Evolutionary conservation across 2,888 invertebrate genomes (phyloP), one percentile per base, ranked within the genome.

Genomic region (Drosophila seclusa): DNA sequence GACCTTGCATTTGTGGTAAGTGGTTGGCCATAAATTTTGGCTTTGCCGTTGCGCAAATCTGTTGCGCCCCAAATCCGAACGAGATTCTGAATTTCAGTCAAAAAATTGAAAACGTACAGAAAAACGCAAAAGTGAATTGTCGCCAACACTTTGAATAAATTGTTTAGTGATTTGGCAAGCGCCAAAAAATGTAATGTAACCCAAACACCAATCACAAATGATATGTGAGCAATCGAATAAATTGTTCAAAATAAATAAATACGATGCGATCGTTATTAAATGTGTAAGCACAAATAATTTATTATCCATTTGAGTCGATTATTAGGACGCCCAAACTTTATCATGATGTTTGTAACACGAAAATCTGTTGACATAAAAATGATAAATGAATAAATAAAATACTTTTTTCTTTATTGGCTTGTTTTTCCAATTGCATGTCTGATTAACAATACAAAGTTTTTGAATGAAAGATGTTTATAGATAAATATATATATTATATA

Each of bases 1-100:
- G 88, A 91, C 91, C 91, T 91, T 91, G 91, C 70, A 65, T 40
- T 54, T 50, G 49, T 40, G 64, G 86, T 85, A 89, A 85, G 80
- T 80, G 78, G 84, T 79, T 73, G 53, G 69, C 71, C 80, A 85
- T 85, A 89, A 87, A 85, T 89, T 87, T 89, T 76, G 80, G 76
- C 64, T 21, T 42, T 67, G 64, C 49, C 60, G 68, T 89, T 84
- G 85, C 87, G 76, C 82, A 85, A 88, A 70, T 57, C 29, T 29
- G 64, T 68, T 61, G 77, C 77, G 69, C 68, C 78, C 80, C 83
- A 72, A 72, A 76, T 69, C 55, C 50, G 32, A 64, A 32, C 27
- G 45, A 60, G 61, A 67, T 58, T 59, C 31, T 63, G 40, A 66
- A 63, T 71, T 54, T 36, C 36, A 80, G 67, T 73, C 73, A 57